A percentile compares a stretch with the other conserved stretches of the same genome.
Evolutionary conservation across 2,797 vertebrate species (phyloP).

Genomic region (Thalassophryne amazonica): DNA sequence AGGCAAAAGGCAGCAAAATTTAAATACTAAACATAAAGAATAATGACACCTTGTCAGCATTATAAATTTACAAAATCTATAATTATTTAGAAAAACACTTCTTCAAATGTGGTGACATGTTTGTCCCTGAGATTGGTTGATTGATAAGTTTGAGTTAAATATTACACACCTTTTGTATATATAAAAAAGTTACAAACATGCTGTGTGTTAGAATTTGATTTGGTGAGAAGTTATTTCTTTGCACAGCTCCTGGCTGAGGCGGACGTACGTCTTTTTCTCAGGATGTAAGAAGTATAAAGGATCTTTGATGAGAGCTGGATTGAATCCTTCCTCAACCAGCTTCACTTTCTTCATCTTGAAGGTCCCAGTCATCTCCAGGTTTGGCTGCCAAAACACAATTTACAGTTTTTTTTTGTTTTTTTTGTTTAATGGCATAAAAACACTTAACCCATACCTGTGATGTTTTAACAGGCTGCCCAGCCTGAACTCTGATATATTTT

Average conservation of each 20-base stretch:
- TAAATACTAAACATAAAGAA: conserved; percentile 20
- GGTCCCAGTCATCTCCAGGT: conserved; percentile 81
- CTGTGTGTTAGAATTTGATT: conserved; percentile 82
- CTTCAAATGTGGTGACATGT: not conserved
- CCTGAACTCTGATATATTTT: no score
- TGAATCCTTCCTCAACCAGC: conserved; percentile 86
- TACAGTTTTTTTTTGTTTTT: not conserved
- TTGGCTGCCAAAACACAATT: conserved; percentile 48
- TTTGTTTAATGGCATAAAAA: no score
- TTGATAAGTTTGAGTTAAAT: not conserved
- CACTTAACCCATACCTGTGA: no score
- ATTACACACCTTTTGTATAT: no score
- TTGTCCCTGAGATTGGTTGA: conserved; percentile 71
- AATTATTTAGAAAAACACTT: conserved; percentile 15
- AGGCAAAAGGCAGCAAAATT: not conserved
- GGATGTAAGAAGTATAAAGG: conserved; percentile 83
- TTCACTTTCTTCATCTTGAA: conserved; percentile 89
- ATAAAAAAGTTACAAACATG: no score
- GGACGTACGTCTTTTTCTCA: conserved; percentile 77
- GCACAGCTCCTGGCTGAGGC: conserved; percentile 80
- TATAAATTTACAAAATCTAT: not conserved
- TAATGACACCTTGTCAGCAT: not conserved
- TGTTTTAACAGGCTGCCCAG: no score
- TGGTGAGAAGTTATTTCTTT: conserved; percentile 60
- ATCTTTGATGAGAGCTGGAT: conserved; percentile 78